Evolutionary conservation across 2,797 vertebrate genomes (phyloP).

Genomic region (Enteromius treurensis): DNA sequence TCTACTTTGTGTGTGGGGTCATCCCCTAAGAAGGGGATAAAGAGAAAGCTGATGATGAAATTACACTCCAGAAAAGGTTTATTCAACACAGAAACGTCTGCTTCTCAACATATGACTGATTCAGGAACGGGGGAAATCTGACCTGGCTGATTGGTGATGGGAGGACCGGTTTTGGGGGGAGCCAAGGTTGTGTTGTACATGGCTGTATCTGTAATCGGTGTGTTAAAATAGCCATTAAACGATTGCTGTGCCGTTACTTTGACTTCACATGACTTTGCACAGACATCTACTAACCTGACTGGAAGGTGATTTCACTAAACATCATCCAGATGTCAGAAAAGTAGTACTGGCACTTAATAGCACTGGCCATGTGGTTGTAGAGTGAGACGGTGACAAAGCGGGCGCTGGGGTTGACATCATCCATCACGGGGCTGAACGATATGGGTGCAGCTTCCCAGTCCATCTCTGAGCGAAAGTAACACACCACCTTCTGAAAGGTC

Average conservation of each 20-base stretch:
- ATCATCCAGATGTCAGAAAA: constrained; percentile 96
- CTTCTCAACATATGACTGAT: constrained; percentile 9
- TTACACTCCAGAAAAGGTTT: not conserved
- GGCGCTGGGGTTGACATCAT: constrained; percentile 88
- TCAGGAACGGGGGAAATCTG: constrained; percentile 47
- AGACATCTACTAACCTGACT: constrained; percentile 83
- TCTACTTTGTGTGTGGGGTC: constrained; percentile 95
- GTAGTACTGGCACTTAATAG: constrained; percentile 96
- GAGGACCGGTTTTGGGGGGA: constrained; percentile 72
- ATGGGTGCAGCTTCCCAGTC: constrained; percentile 89
- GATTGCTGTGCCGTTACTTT: not conserved
- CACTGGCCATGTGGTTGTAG: constrained; percentile 93
- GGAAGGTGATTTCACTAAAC: constrained; percentile 99
- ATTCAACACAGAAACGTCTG: not conserved
- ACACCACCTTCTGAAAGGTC: constrained; percentile 91
- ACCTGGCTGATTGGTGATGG: constrained; percentile 78
- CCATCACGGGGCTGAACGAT: constrained; percentile 85
- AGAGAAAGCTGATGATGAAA: constrained; percentile 49
- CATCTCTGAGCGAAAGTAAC: constrained; percentile 88
- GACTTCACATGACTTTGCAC: not conserved
- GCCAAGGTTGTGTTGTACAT: constrained; percentile 93
- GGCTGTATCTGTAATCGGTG: constrained; percentile 83
- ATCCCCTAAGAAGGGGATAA: constrained; percentile 69
- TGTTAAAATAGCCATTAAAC: not conserved
- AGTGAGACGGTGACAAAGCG: constrained; percentile 92